Percentiles rank a stretch among this genome's conserved stretches.
Evolutionary conservation across 2,888 invertebrate species (phyloP).

Genomic region (Drosophila histrio): DNA sequence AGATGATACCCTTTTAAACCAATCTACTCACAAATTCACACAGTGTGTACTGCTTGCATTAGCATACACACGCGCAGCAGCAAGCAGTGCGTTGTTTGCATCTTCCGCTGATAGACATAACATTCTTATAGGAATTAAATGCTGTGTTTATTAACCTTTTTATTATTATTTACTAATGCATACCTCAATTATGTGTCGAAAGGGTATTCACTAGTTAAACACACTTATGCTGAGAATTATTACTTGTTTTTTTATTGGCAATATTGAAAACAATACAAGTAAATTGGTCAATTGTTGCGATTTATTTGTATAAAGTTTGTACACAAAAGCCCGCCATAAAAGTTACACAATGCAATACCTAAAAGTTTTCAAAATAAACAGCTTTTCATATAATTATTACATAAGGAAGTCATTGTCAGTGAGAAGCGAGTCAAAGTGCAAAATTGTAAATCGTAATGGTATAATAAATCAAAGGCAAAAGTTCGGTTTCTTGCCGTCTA

Average conservation of each 20-base stretch:
- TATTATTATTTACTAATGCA: no score
- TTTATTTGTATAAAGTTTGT: constrained; percentile 1
- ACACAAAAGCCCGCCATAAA: constrained; percentile 2
- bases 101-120: no score
- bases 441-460: constrained; percentile 60
- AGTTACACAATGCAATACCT: constrained; percentile 6
- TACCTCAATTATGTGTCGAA: not conserved
- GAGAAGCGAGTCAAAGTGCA: constrained; percentile 38
- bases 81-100: no score
- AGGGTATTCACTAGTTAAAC: not conserved
- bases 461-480: constrained; percentile 56
- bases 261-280: constrained; percentile 9
- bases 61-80: no score
- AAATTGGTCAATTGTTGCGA: constrained; percentile 7
- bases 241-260: not conserved
- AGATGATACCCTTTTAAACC: no score
- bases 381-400: constrained; percentile 28
- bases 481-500: constrained; percentile 30
- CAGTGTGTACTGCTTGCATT: no score
- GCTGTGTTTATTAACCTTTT: not conserved
- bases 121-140: no score
- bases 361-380: constrained; percentile 26
- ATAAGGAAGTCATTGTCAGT: constrained; percentile 43
- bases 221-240: not conserved
- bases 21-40: no score